A percentile compares a stretch with the other conserved stretches of the same genome.
Evolutionary conservation across 53 echinoderm and acorn worm genomes (phyloP).

Genomic region (Holothuria leucospilota): DNA sequence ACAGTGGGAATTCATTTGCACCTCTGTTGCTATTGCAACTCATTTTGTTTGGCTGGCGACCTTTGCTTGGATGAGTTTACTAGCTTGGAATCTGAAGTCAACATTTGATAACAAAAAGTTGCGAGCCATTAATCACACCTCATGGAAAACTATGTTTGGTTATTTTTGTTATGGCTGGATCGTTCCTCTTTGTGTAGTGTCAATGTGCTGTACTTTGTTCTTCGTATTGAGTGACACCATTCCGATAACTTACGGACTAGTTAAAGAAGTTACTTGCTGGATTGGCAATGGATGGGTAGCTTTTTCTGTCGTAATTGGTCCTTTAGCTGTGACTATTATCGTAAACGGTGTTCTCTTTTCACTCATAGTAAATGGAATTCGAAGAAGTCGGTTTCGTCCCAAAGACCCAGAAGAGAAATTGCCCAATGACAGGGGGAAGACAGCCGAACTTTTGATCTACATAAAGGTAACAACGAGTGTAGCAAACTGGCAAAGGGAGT

Average conservation of each 20-base stretch:
- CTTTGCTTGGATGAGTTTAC: conserved; percentile 55
- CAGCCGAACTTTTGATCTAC: conserved; percentile 4
- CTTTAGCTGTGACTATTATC: not conserved
- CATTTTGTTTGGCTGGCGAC: conserved; percentile 53
- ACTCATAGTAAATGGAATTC: conserved; percentile 1
- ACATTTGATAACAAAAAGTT: conserved; percentile 4
- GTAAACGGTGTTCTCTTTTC: not conserved
- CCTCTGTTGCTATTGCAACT: conserved; percentile 15
- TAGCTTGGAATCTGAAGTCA: conserved; percentile 53
- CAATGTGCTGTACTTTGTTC: not conserved
- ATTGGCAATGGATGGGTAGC: not conserved
- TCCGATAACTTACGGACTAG: not conserved
- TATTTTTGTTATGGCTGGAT: conserved; percentile 29
- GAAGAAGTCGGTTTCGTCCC: not conserved
- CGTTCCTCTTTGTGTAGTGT: not conserved
- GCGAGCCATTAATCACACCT: not conserved
- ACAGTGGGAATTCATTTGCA: conserved; percentile 37
- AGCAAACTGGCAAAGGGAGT: no score
- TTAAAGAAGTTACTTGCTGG: not conserved
- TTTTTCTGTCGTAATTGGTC: not conserved
- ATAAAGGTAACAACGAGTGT: not conserved
- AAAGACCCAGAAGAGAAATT: not conserved
- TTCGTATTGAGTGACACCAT: not conserved
- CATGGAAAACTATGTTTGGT: not conserved
- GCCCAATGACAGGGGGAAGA: not conserved